A percentile compares a stretch with the other conserved stretches of the same genome.
Conservation (phyloP, 1,140 invertebrate genomes). For the Conus ventricosus region DNA sequence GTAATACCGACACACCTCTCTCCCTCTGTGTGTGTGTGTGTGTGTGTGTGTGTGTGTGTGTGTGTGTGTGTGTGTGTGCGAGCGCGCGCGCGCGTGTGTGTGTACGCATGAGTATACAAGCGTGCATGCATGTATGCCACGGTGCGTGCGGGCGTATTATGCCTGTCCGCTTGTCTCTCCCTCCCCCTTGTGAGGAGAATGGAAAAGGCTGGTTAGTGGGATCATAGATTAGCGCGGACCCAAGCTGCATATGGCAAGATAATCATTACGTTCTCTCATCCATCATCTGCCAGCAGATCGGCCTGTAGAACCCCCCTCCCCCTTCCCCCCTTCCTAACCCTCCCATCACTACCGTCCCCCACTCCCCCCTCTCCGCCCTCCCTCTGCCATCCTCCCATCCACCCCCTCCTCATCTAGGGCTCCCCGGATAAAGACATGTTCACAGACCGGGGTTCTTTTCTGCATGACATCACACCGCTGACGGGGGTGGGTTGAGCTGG, state of each 20-base stretch:
- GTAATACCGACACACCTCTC: too few relatives aligned
- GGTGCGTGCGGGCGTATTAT: conserved; percentile 27
- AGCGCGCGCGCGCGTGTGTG: conserved; percentile 32
- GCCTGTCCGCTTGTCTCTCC: background rate
- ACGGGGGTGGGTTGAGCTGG: background rate
- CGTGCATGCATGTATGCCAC: background rate
- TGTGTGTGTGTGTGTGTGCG: conserved; percentile 23
- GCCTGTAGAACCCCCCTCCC: background rate
- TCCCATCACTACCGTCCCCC: background rate
- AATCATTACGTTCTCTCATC: background rate
- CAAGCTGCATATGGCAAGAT: background rate
- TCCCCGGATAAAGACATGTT: background rate
- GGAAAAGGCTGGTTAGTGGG: background rate
- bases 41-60: conserved; percentile 23
- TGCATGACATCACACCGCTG: background rate
- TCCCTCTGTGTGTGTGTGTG: too few relatives aligned
- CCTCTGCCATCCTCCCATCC: too few relatives aligned
- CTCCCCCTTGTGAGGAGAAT: background rate
- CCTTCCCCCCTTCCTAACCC: too few relatives aligned
- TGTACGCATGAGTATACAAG: background rate
- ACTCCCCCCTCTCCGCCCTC: background rate
- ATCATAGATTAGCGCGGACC: background rate
- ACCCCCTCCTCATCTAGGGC: background rate
- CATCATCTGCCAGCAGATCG: background rate
- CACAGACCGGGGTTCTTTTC: background rate